phyloP scores from a whole-genome alignment of 2,888 invertebrate genomes.

The Dioctria linearis region DNA sequence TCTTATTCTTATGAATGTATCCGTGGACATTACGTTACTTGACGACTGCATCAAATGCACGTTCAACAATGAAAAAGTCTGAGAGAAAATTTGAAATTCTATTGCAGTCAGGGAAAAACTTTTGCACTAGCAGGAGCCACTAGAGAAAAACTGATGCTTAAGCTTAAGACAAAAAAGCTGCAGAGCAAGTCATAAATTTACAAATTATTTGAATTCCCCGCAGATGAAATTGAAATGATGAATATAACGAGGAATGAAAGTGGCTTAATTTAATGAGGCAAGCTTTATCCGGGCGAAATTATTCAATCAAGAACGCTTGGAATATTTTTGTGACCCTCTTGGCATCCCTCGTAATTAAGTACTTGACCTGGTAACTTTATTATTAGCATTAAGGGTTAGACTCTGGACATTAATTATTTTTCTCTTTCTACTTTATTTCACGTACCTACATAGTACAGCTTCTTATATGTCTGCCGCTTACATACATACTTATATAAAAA shows the following conservation, averaged over 20 bases:
- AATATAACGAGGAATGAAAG: constrained; percentile 37
- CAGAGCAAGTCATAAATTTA: constrained; percentile 20
- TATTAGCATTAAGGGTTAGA: constrained; percentile 1
- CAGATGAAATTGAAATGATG: constrained; percentile 39
- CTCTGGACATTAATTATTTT: constrained; percentile 10
- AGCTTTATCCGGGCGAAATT: constrained; percentile 4
- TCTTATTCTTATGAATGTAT: constrained; percentile 10
- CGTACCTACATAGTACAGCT: neutral
- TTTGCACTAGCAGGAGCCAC: neutral
- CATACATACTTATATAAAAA: neutral
- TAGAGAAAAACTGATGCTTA: neutral
- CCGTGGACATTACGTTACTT: constrained; percentile 4
- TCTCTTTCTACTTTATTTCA: neutral
- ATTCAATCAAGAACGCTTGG: constrained; percentile 7
- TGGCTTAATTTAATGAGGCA: constrained; percentile 33
- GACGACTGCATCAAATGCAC: constrained; percentile 20
- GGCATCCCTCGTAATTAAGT: constrained; percentile 3
- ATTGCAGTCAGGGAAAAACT: neutral
- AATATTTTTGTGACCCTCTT: constrained; percentile 13
- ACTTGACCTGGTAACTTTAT: constrained; percentile 13
- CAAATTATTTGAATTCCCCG: constrained; percentile 34
- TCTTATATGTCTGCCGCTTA: neutral
- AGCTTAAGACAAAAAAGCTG: neutral
- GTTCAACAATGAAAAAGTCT: neutral
- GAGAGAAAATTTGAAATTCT: constrained; percentile 5